phyloP scores from a whole-genome alignment of 2,888 invertebrate genomes.

The Tachystola acroxantha region DNA sequence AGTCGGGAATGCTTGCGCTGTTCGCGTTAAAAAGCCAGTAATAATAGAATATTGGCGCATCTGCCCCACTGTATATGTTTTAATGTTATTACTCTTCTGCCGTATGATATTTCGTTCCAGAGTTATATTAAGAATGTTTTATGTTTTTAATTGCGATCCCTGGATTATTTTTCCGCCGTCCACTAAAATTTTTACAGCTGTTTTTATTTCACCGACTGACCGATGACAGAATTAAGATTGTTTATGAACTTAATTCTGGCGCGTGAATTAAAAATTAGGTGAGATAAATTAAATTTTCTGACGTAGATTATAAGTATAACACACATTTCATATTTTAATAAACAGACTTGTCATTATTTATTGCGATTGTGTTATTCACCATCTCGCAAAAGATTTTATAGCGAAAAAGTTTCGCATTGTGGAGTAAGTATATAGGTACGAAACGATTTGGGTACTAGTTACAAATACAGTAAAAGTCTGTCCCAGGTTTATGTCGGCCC shows the following conservation, averaged over 20 bases:
- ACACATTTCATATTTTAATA: slow-evolving; percentile 11
- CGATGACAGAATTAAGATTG: slow-evolving; percentile 73
- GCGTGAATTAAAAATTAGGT: slow-evolving; percentile 56
- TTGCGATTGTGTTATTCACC: background rate
- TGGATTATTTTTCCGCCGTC: slow-evolving; percentile 62
- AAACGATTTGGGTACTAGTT: too few relatives aligned
- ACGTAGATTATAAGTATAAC: slow-evolving; percentile 38
- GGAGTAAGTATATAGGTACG: background rate
- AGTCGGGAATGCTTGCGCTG: slow-evolving; percentile 71
- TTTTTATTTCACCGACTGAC: slow-evolving; percentile 59
- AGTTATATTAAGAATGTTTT: slow-evolving; percentile 68
- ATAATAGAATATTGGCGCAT: slow-evolving; percentile 77
- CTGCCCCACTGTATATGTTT: slow-evolving; percentile 70
- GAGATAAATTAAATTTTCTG: slow-evolving; percentile 52
- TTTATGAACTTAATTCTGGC: slow-evolving; percentile 53
- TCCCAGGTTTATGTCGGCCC: too few relatives aligned
- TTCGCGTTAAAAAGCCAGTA: slow-evolving; percentile 72
- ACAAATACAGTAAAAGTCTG: too few relatives aligned
- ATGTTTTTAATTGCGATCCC: slow-evolving; percentile 71
- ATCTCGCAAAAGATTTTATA: background rate
- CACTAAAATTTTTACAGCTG: slow-evolving; percentile 66
- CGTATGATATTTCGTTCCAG: slow-evolving; percentile 62
- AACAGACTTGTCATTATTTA: background rate
- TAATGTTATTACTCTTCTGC: slow-evolving; percentile 68
- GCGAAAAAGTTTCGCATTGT: background rate